Conservation (phyloP, 2,113 vertebrate genomes). For the Mormyrus iriodes region DNA sequence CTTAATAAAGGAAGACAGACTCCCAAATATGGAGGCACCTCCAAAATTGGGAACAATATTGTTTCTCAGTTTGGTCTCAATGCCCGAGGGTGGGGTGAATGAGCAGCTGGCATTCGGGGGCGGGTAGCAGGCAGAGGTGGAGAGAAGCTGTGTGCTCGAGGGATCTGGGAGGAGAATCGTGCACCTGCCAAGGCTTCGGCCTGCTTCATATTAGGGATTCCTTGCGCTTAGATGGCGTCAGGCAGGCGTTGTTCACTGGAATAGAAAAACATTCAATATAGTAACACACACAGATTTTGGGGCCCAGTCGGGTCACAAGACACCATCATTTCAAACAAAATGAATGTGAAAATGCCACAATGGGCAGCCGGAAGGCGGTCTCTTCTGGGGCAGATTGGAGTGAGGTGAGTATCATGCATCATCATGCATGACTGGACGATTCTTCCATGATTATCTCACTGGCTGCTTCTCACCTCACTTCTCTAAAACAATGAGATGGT, state of each 20-base stretch:
- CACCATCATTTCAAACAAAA: neutral
- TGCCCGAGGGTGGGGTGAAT: neutral
- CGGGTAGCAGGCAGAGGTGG: neutral
- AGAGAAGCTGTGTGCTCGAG: neutral
- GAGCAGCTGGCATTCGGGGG: neutral
- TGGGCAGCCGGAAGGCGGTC: neutral
- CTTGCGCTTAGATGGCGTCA: neutral
- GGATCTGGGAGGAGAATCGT: neutral
- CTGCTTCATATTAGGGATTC: slow-evolving; percentile 20
- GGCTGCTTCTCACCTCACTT: neutral
- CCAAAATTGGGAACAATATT: slow-evolving; percentile 7
- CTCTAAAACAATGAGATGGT: neutral
- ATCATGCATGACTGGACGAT: neutral
- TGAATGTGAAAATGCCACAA: neutral
- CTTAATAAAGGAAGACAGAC: slow-evolving; percentile 42
- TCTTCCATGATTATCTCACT: neutral
- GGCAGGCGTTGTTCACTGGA: neutral
- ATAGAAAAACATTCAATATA: slow-evolving; percentile 12
- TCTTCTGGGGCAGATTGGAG: neutral
- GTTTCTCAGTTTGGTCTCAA: slow-evolving; percentile 11
- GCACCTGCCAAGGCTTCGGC: neutral
- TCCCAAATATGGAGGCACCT: slow-evolving; percentile 29
- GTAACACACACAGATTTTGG: neutral
- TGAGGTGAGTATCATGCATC: neutral
- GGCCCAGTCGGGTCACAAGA: neutral